A percentile compares a stretch with the other conserved stretches of the same genome.
These are phyloP conservation scores for Microplitis demolitor DNA, from an alignment of 1,140 invertebrate genomes.

Conservation along the genomic window DNA sequence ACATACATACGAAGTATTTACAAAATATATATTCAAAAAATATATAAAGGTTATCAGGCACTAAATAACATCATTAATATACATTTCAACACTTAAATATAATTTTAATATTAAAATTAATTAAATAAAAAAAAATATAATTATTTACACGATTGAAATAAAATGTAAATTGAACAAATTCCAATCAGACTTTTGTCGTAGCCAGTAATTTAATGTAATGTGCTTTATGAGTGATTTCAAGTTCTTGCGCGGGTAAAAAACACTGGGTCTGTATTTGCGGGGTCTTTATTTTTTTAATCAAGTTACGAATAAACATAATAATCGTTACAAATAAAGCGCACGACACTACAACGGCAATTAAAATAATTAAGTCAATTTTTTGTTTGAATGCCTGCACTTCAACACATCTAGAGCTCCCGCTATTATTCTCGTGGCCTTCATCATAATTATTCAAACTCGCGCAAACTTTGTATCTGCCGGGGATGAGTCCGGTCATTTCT, in stretches of 20 bases:
- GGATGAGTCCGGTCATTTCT: slow-evolving; percentile 44
- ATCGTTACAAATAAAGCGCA: slow-evolving; percentile 36
- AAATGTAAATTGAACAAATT: not conserved
- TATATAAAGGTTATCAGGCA: not conserved
- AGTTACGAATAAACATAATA: slow-evolving; percentile 39
- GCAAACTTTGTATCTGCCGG: slow-evolving; percentile 54
- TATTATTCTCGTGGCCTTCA: slow-evolving; percentile 15
- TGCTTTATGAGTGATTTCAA: slow-evolving; percentile 60
- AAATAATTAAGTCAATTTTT: slow-evolving; percentile 47
- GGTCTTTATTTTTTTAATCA: slow-evolving; percentile 43
- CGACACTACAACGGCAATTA: slow-evolving; percentile 42
- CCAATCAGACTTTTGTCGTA: slow-evolving; percentile 61
- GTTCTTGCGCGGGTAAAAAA: slow-evolving; percentile 58
- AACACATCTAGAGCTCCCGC: slow-evolving; percentile 43
- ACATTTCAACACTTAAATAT: not conserved
- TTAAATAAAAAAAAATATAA: not conserved
- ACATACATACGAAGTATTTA: not conserved
- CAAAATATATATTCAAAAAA: not conserved
- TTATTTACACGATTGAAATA: not conserved
- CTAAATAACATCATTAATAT: not conserved
- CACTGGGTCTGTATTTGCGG: slow-evolving; percentile 53
- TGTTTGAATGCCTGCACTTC: slow-evolving; percentile 47
- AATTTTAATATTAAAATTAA: not conserved
- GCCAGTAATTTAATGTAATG: slow-evolving; percentile 64
- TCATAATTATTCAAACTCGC: slow-evolving; percentile 44